phyloP scores from a whole-genome alignment of 2,113 vertebrate genomes.

The Colistium nudipinnis region DNA sequence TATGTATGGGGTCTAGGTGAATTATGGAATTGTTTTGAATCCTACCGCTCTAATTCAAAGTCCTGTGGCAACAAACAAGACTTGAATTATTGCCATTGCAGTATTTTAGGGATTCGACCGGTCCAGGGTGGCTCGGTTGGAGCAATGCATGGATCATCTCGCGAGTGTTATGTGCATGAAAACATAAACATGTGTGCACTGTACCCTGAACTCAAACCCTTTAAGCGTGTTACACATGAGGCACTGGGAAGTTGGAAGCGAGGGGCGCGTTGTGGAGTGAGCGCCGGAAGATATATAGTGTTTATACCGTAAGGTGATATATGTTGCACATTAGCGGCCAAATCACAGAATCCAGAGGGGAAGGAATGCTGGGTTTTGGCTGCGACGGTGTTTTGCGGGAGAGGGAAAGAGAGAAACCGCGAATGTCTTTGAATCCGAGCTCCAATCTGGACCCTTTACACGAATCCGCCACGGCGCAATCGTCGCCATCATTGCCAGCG shows the following conservation, averaged over 20 bases:
- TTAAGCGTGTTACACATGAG: conserved; percentile 9
- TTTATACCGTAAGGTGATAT: conserved; percentile 42
- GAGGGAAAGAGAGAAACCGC: not conserved
- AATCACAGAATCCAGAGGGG: conserved; percentile 30
- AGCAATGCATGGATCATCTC: conserved; percentile 6
- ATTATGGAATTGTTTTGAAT: conserved; percentile 46
- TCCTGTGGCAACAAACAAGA: conserved; percentile 4
- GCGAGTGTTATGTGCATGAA: conserved; percentile 15
- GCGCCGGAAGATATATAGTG: conserved; percentile 30
- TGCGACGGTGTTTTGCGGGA: not conserved
- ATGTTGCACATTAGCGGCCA: conserved; percentile 29
- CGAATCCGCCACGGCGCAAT: too few relatives aligned
- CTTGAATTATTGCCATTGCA: conserved; percentile 1
- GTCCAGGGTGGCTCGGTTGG: not conserved
- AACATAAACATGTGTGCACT: not conserved
- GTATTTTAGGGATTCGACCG: conserved; percentile 17
- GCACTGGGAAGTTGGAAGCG: conserved; percentile 9
- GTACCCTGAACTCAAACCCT: not conserved
- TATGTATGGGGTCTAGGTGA: conserved; percentile 10
- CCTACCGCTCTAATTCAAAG: conserved; percentile 21
- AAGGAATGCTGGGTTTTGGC: not conserved
- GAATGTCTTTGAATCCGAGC: too few relatives aligned
- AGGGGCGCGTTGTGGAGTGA: not conserved
- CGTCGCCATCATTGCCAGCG: not conserved
- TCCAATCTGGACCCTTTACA: too few relatives aligned